Base-by-base conservation (phyloP, 2,797 vertebrate genomes). In the Peromyscus aztecus region DNA sequence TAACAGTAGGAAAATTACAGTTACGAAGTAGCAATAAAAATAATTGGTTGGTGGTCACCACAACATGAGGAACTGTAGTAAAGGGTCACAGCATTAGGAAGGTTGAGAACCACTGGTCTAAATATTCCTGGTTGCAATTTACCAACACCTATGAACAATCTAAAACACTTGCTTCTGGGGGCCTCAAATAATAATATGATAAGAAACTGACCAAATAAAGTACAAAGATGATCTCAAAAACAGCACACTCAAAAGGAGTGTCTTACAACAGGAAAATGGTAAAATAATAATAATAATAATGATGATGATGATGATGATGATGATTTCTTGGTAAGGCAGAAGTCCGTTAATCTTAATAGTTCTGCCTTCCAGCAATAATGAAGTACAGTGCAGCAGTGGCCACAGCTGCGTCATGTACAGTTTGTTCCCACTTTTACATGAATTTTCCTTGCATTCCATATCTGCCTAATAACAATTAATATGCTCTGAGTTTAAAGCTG, bases 281-380 rank as follows among this genome's bases (percentile, higher is more conserved):
- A 14, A 49, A 37, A 86, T 6, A 8, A 55, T n/a, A 19, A 27
- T 2, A 80, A 43, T 13, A 10, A 4, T 69, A 19, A 27, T 49
- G 46, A 49, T 49, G 46, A 49, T 46, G 8, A 49, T 49, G 8
- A 49, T 49, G 8, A 49, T 6, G 75, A 52, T 17, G 10, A 5
- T 14, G 16, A 9, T 75, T 80, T 75, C 88, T 27, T 71, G 40
- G 2, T 65, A 92, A 87, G 29, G 81, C 5, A 76, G 43, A 86
- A 89, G 65, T 8, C 34, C 17, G 75, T 90, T 13, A 46, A 37
- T 55, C 31, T 83, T 34, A 73, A 73, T 69, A 88, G 40, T 83
- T 87, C 85, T 91, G 83, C 65, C 92, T 92, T 78, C 67, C 91
- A 95, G 91, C 49, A 86, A 87, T 71, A 95, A 90, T n/a, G 37